phyloP scores from a whole-genome alignment of 2,797 vertebrate genomes.

The Sebastes oblongus region DNA sequence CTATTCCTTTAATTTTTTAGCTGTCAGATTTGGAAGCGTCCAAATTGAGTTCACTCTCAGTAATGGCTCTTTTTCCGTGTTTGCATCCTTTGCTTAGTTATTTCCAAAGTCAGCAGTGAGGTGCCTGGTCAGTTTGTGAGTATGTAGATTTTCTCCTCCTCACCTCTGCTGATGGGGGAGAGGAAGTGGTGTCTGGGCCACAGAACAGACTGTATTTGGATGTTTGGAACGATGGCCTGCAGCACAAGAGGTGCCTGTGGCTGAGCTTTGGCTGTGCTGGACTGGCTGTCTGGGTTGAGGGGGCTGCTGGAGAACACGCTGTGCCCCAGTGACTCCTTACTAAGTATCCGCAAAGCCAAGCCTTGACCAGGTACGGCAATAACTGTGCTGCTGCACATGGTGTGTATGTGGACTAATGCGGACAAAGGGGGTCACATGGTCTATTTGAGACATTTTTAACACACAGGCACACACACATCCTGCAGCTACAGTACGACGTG shows the following conservation, averaged over 20 bases:
- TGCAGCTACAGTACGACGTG: constrained; percentile 65
- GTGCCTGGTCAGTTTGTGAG: constrained; percentile 76
- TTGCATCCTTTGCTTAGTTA: constrained; percentile 74
- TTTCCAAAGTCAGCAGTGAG: constrained; percentile 82
- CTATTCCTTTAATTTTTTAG: neutral
- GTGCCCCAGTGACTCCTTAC: constrained; percentile 26
- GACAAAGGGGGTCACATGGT: constrained; percentile 32
- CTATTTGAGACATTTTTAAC: constrained; percentile 31
- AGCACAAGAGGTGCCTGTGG: constrained; percentile 46
- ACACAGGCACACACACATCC: constrained; percentile 34
- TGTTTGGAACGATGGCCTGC: constrained; percentile 46
- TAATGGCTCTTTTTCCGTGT: constrained; percentile 76
- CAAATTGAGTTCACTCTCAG: constrained; percentile 71
- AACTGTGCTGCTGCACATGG: constrained; percentile 10
- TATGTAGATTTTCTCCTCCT: constrained; percentile 65
- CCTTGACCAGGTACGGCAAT: constrained; percentile 21
- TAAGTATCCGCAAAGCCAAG: constrained; percentile 27
- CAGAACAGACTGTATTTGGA: constrained; percentile 75
- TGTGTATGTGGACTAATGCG: constrained; percentile 6
- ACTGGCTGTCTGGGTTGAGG: constrained; percentile 23
- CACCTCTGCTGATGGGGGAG: constrained; percentile 57
- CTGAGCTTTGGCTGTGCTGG: constrained; percentile 26
- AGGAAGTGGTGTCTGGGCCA: constrained; percentile 80
- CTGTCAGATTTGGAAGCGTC: constrained; percentile 18
- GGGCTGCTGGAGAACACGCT: constrained; percentile 34